These are phyloP conservation scores for Hemichromis elongatus DNA, from an alignment of 2,113 vertebrate genomes.

Conservation along the genomic window DNA sequence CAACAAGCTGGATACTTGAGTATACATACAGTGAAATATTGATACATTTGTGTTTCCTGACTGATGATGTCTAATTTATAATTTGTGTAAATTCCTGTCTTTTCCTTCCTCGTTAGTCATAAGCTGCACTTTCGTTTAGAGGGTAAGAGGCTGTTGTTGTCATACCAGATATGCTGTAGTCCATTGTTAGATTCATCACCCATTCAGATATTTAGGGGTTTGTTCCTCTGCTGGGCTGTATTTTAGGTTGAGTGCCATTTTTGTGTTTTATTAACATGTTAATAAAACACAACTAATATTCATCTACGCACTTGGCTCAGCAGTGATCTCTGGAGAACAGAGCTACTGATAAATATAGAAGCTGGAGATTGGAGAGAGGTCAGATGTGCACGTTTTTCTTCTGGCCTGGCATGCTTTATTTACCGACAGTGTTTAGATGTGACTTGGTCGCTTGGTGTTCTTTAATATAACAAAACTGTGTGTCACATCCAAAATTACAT, in stretches of 20 bases:
- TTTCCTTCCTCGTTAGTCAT: background rate
- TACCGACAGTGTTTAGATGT: background rate
- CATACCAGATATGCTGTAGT: slow-evolving; percentile 5
- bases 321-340: background rate
- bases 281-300: background rate
- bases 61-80: background rate
- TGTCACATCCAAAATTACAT: background rate
- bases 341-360: background rate
- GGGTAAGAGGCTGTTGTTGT: background rate
- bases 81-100: too few species aligned
- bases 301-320: background rate
- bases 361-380: background rate
- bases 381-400: background rate
- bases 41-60: background rate
- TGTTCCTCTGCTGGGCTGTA: background rate
- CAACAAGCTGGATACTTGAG: background rate
- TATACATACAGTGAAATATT: rapidly evolving
- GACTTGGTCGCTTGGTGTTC: background rate
- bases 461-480: background rate
- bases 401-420: background rate
- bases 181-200: background rate
- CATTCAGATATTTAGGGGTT: background rate
- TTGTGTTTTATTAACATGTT: background rate
- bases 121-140: background rate
- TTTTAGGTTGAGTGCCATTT: background rate